A percentile compares a stretch with the other conserved stretches of the same genome.
Evolutionary conservation across 2,113 vertebrate genomes (phyloP).

Genomic region (rat (Rattus norvegicus)): GRCr8 NC_086039.1:57516001-57516500

Average conservation of each 20-base stretch:
- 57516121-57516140: neutral
- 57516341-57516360: neutral
- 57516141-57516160: neutral
- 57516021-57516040: neutral
- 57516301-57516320: neutral
- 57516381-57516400: neutral
- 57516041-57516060: neutral
- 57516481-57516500: neutral
- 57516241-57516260: neutral
- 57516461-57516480: neutral
- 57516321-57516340: neutral
- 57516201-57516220: neutral
- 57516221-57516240: constrained; percentile 3
- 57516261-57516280: neutral
- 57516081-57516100: neutral
- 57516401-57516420: neutral
- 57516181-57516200: neutral
- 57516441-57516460: neutral
- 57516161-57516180: neutral
- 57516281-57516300: neutral
- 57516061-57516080: neutral
- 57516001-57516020: neutral
- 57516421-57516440: neutral
- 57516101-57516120: neutral
- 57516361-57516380: neutral